Evolutionary conservation across 2,797 vertebrate genomes (phyloP).

Genomic region (Malacoctenus gilli): DNA sequence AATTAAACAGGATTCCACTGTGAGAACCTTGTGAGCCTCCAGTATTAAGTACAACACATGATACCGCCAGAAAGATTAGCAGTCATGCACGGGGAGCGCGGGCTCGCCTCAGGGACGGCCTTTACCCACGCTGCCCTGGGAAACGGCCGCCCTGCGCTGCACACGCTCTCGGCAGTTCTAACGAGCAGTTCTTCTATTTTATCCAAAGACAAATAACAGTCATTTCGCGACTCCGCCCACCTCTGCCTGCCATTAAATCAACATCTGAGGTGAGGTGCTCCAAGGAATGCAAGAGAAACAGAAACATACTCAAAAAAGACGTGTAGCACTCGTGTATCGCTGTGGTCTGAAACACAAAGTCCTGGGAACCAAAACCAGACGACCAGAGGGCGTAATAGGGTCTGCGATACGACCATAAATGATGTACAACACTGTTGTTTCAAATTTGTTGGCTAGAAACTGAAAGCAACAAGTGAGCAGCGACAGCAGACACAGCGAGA

Average conservation of each 20-base stretch:
- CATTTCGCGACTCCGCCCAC: constrained; percentile 35
- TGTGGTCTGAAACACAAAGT: not conserved
- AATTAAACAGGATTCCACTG: constrained; percentile 31
- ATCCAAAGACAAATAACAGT: constrained; percentile 43
- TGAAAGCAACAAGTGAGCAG: too few relatives aligned
- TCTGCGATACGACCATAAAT: too few relatives aligned
- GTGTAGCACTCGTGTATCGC: too few relatives aligned
- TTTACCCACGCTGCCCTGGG: constrained; percentile 55
- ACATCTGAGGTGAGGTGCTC: constrained; percentile 29
- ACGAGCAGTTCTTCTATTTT: constrained; percentile 38
- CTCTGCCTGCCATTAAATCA: constrained; percentile 34
- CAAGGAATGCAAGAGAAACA: not conserved
- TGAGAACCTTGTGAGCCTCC: constrained; percentile 28
- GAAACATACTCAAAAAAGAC: not conserved
- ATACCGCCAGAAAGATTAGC: constrained; percentile 49
- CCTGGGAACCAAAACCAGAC: too few relatives aligned
- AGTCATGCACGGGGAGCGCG: constrained; percentile 36
- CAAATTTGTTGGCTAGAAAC: too few relatives aligned
- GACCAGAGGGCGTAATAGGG: too few relatives aligned
- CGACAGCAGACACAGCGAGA: too few relatives aligned
- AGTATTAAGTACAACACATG: constrained; percentile 49
- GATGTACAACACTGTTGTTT: too few relatives aligned
- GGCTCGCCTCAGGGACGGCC: constrained; percentile 34
- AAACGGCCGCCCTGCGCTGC: constrained; percentile 29
- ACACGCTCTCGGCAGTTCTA: constrained; percentile 37